Evolutionary conservation across 2,888 invertebrate genomes (phyloP).

Genomic region (Pristionchus japonicus): DNA sequence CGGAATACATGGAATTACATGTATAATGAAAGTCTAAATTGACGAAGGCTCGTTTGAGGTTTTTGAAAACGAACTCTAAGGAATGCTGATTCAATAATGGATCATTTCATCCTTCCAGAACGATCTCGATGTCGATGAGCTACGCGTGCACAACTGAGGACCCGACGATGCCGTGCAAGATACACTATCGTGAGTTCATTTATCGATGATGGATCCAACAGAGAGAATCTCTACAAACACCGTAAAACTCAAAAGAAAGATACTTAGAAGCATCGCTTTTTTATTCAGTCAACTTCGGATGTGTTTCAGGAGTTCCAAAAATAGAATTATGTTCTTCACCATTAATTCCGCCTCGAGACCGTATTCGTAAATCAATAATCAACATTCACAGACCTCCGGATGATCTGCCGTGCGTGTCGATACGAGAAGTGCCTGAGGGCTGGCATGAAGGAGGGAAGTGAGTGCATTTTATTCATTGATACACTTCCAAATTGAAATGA

Average conservation of each 20-base stretch:
- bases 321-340: too few relatives aligned
- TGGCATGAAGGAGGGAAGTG: conserved; percentile 31
- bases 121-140: conserved; percentile 39
- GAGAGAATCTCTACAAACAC: too few relatives aligned
- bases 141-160: conserved; percentile 27
- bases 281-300: background rate
- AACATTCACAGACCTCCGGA: conserved; percentile 23
- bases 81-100: too few relatives aligned
- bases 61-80: too few relatives aligned
- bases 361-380: background rate
- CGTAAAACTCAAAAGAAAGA: too few relatives aligned
- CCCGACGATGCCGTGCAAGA: conserved; percentile 19
- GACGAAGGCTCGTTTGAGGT: too few relatives aligned
- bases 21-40: too few relatives aligned
- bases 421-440: background rate
- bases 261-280: background rate
- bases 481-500: background rate
- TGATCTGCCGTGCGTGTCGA: conserved; percentile 30
- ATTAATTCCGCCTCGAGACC: background rate
- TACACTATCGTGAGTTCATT: background rate
- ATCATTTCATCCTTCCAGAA: background rate
- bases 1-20: too few relatives aligned
- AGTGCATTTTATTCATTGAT: background rate
- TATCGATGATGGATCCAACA: too few relatives aligned
- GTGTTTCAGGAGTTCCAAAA: background rate